Percentiles rank a stretch among this genome's conserved stretches.
Conservation (phyloP, 2,113 vertebrate species). For the Mionectes macconnelli region DNA sequence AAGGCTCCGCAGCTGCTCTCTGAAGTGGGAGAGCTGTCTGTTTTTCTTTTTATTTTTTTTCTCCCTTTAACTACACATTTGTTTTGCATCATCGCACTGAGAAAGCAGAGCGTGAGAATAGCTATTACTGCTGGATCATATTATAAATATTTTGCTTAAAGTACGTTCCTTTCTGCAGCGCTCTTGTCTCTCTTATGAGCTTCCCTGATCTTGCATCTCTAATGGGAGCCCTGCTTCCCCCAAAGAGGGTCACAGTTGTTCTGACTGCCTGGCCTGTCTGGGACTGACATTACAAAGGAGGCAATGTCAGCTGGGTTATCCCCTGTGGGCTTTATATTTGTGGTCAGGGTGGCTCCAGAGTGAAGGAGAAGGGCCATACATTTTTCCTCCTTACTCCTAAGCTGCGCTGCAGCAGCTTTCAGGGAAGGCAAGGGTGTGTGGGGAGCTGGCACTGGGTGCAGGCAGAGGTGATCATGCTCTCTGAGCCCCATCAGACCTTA, state of each 20-base stretch:
- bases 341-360: not conserved
- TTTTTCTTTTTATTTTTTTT: not conserved
- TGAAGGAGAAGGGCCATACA: not conserved
- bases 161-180: not conserved
- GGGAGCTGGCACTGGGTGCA: not conserved
- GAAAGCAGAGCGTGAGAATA: constrained; percentile 69
- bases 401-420: not conserved
- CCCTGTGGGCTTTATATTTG: not conserved
- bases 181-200: not conserved
- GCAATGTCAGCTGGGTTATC: not conserved
- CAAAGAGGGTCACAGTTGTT: not conserved
- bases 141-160: constrained; percentile 70
- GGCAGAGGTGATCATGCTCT: not conserved
- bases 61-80: constrained; percentile 48
- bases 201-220: not conserved
- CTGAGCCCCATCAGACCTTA: accelerated
- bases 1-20: constrained; percentile 8
- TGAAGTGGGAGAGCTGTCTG: constrained; percentile 48
- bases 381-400: not conserved
- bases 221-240: not conserved
- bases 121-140: constrained; percentile 51
- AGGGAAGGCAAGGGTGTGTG: accelerated
- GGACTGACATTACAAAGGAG: not conserved
- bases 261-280: not conserved
- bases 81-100: constrained; percentile 63